Base-by-base conservation (phyloP, 2,888 invertebrate species). In the Serripes groenlandicus region DNA sequence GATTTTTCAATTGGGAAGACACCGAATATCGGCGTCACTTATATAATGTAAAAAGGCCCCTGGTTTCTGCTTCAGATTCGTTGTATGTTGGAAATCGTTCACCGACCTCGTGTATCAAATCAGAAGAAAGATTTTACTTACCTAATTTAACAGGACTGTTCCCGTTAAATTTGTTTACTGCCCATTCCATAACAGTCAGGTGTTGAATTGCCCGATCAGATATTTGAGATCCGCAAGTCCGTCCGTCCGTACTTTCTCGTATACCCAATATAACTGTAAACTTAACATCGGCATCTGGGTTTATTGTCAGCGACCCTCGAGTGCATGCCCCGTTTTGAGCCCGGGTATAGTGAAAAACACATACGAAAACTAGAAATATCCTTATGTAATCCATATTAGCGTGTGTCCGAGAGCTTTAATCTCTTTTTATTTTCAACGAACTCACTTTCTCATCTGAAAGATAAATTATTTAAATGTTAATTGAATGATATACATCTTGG, bases 181-280 rank as follows among this genome's bases (percentile, higher is more conserved):
- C 87, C 91, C 91, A 92, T 30, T 91, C 86, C 23, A 90, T 88
- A 0, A 89, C 87, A 30, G 88, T 86, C 30, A 90, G 75, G 21
- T 83, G 72, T 73, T 90, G 89, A 23, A 91, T 73, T 7, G 89
- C 86, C 9, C 73, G 77, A 28, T 78, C 70, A 0, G 84, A 85
- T 30, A 91, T 74, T 0, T 75, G 68, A 5, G 28, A 62, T 1
- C 85, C 86, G 74, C 92, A 92, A 42, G 80, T 85, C 30, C 78
- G 73, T 18, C 72, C 76, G 54, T 81, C 85, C 26, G 77, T 62
- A 30, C 80, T 78, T 66, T 83, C 81, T 37, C 91, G 75, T 34
- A 90, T 54, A 54, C 87, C 89, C 42, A 84, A 74, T 49, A 90
- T 87, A 26, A 90, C 85, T 0, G 89, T 83, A 71, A 91, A 89